These are phyloP conservation scores for Phyllopteryx taeniolatus DNA, from an alignment of 2,113 vertebrate genomes.

Conservation along the genomic window DNA sequence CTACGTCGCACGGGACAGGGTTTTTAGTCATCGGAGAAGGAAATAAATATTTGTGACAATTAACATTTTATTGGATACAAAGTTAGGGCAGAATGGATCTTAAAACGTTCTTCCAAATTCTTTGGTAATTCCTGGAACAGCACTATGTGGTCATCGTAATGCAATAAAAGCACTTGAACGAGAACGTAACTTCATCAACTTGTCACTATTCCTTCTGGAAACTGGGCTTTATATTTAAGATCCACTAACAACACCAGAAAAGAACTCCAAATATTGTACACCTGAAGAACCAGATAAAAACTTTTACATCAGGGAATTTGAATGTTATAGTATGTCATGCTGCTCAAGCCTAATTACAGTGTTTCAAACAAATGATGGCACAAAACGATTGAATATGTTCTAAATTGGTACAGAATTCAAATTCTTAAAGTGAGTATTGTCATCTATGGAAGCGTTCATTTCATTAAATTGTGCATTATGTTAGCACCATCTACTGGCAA, in stretches of 20 bases:
- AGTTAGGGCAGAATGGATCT: neutral
- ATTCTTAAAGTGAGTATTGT: neutral
- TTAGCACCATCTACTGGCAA: slow-evolving; percentile 1
- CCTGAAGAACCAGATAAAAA: neutral
- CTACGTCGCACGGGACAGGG: neutral
- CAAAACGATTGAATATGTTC: too few relatives aligned
- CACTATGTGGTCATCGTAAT: neutral
- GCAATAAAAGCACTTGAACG: neutral
- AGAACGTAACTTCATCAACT: neutral
- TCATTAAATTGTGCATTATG: neutral
- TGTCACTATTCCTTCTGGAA: neutral
- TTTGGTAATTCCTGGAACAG: neutral
- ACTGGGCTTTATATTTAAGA: neutral
- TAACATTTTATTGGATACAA: neutral
- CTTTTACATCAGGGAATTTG: neutral
- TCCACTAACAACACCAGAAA: neutral
- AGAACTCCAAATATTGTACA: neutral
- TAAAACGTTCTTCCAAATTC: neutral
- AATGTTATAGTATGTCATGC: neutral
- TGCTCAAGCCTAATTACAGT: neutral
- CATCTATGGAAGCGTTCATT: neutral
- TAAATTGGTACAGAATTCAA: too few relatives aligned
- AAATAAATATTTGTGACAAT: neutral
- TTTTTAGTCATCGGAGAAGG: too few relatives aligned
- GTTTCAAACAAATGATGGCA: too few relatives aligned